Evolutionary conservation across 2,113 vertebrate species (phyloP), one percentile per base, ranked within the genome.

Genomic region (Pedionomus torquatus): DNA sequence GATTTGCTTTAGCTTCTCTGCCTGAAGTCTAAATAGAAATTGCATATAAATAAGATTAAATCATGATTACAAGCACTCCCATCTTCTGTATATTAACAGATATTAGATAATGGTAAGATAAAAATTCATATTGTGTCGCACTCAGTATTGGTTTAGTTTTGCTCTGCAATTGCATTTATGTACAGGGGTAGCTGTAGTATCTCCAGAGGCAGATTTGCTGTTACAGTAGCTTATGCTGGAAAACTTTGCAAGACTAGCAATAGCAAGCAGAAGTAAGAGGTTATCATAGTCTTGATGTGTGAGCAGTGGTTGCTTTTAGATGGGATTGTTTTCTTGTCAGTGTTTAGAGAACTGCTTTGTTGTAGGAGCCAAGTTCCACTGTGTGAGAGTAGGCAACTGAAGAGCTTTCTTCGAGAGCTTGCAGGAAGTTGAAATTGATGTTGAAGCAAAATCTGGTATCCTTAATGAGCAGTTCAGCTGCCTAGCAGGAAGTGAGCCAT

Each of bases 401-500:
- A 93, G 58, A 86, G 46, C 39, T 92, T 80, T 61, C 68, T 87
- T 54, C 37, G 16, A 64, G 48, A 75, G 13, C 43, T 79, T 93
- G 65, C 66, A 54, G 87, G 79, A 88, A 58, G 71, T 35, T 93
- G 48, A 79, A 81, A 72, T 25, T 82, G 41, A 88, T 90, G 72
- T 83, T 10, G 2, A 39, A 83, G 46, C 35, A 80, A 74, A 86
- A 75, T 92, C 64, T 93, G 46, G n/a, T 88, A 19, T 88, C 64
- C 75, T 90, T 95, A 96, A 96, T 94, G 88, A 93, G 83, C 68
- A 86, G 51, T 77, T 93, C 78, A 92, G 68, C 89, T 95, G 85
- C 39, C 30, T 77, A 74, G 63, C 71, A 66, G 93, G 93, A 95
- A 93, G 51, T 74, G 30, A 44, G 46, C 75, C 66, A 26, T 63